Conservation (phyloP, 2,113 vertebrate genomes). For the Cyprinodon variegatus region DNA sequence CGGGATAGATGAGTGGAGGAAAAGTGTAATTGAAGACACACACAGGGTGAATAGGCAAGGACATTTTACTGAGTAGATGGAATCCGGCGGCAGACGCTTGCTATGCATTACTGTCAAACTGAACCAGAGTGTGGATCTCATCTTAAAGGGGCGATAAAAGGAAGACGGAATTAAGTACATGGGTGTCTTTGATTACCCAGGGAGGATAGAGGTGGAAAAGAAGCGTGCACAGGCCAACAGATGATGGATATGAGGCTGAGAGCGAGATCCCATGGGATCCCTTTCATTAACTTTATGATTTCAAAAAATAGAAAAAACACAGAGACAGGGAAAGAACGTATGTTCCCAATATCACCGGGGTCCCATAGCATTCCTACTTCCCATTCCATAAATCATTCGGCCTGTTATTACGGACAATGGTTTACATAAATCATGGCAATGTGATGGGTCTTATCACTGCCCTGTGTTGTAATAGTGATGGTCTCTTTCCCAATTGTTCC, state of each 20-base stretch:
- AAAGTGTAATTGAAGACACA: slow-evolving; percentile 59
- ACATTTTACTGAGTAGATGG: slow-evolving; percentile 62
- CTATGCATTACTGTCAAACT: slow-evolving; percentile 65
- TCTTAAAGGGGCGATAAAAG: slow-evolving; percentile 46
- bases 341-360: slow-evolving; percentile 32
- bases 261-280: slow-evolving; percentile 24
- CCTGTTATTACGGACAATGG: slow-evolving; percentile 58
- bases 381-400: slow-evolving; percentile 46
- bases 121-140: slow-evolving; percentile 34
- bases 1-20: slow-evolving; percentile 47
- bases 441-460: slow-evolving; percentile 44
- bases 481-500: slow-evolving; percentile 34
- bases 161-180: slow-evolving; percentile 35
- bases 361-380: slow-evolving; percentile 8
- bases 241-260: slow-evolving; percentile 40
- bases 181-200: slow-evolving; percentile 43
- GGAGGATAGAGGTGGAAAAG: slow-evolving; percentile 24
- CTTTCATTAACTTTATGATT: slow-evolving; percentile 38
- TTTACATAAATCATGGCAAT: slow-evolving; percentile 51
- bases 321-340: slow-evolving; percentile 17
- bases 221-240: slow-evolving; percentile 41
- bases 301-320: slow-evolving; percentile 4
- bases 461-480: slow-evolving; percentile 45
- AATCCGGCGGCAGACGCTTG: slow-evolving; percentile 53
- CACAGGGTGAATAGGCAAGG: slow-evolving; percentile 40